Conservation (phyloP, 2,888 invertebrate species). For the Nasonovia ribisnigri region DNA sequence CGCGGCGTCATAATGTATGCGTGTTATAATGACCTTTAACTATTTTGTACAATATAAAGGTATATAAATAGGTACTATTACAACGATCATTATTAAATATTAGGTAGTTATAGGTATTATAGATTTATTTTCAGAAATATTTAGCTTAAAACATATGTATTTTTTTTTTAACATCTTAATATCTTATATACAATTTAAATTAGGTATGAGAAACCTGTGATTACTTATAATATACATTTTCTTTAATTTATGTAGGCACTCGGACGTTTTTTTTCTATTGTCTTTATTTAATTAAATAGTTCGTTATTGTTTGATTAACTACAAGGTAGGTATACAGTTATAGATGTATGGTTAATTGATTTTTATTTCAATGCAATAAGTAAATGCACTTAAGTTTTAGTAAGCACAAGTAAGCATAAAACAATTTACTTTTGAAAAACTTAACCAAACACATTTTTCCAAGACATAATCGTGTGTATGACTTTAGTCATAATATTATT, state of each 20-base stretch:
- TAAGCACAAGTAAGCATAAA: too few relatives aligned
- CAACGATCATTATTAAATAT: background rate
- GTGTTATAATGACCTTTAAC: background rate
- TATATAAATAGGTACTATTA: background rate
- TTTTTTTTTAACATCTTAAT: background rate
- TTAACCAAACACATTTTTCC: background rate
- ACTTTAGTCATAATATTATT: background rate
- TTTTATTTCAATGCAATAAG: background rate
- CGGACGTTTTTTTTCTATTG: background rate
- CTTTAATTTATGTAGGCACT: background rate
- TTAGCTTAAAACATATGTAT: too few relatives aligned
- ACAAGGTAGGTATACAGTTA: background rate
- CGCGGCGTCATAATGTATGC: background rate
- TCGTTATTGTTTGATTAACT: background rate
- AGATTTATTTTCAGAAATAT: background rate
- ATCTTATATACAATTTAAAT: background rate
- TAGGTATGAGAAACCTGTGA: background rate
- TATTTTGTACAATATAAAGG: background rate
- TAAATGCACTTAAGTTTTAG: background rate
- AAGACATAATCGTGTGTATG: background rate
- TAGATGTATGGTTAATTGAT: background rate
- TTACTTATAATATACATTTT: background rate
- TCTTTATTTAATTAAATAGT: background rate
- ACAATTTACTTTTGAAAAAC: background rate
- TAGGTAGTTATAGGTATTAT: background rate